Evolutionary conservation across 2,888 invertebrate genomes (phyloP).

Genomic region (Taenaris catops): DNA sequence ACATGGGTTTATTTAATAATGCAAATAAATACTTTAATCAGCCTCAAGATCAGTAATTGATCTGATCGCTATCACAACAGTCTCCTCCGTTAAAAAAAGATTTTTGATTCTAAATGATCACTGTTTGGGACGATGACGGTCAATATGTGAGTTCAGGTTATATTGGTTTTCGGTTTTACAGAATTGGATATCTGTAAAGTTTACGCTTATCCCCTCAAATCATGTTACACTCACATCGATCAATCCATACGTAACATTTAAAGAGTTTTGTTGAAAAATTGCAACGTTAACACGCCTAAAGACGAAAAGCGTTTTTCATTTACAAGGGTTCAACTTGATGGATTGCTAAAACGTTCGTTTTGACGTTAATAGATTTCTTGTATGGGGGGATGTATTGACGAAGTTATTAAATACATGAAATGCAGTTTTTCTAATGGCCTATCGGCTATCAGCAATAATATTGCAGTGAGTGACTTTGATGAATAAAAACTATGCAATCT

Average conservation of each 20-base stretch:
- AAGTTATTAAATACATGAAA: slow-evolving; percentile 74
- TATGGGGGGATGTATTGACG: slow-evolving; percentile 55
- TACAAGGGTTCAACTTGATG: slow-evolving; percentile 37
- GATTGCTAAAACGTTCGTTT: slow-evolving; percentile 57
- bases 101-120: too few relatives aligned
- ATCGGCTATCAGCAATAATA: slow-evolving; percentile 33
- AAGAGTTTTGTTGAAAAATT: slow-evolving; percentile 19
- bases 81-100: too few relatives aligned
- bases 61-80: too few relatives aligned
- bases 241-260: slow-evolving; percentile 11
- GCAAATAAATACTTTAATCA: too few relatives aligned
- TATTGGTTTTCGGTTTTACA: too few relatives aligned
- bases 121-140: too few relatives aligned
- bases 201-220: background rate
- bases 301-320: slow-evolving; percentile 29
- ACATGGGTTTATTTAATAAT: too few relatives aligned
- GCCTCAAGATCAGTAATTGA: too few relatives aligned
- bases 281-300: slow-evolving; percentile 19
- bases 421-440: slow-evolving; percentile 70
- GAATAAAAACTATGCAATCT: too few relatives aligned
- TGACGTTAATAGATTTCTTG: slow-evolving; percentile 72
- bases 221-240: slow-evolving; percentile 10
- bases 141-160: too few relatives aligned
- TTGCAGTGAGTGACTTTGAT: too few relatives aligned
- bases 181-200: slow-evolving; percentile 6